These are phyloP conservation scores for Hippasteria phrygiana DNA, from an alignment of 53 echinoderm and acorn worm genomes.

Conservation along the genomic window DNA sequence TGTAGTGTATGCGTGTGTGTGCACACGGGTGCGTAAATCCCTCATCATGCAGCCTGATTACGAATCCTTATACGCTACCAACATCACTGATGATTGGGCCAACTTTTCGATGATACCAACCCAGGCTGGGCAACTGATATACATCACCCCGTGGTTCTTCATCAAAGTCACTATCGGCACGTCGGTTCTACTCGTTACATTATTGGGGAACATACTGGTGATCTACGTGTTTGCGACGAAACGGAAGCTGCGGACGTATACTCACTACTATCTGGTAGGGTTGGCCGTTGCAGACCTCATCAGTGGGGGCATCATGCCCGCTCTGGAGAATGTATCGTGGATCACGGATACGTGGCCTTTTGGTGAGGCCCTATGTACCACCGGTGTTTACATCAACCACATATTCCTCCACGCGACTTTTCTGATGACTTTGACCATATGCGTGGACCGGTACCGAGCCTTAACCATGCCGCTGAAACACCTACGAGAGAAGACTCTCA, in stretches of 20 bases:
- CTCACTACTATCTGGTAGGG: slow-evolving; percentile 65
- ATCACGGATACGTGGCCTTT: slow-evolving; percentile 64
- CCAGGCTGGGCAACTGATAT: background rate
- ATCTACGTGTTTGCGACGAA: slow-evolving; percentile 51
- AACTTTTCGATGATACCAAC: background rate
- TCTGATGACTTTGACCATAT: slow-evolving; percentile 61
- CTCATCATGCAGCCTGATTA: background rate
- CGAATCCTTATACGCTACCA: background rate
- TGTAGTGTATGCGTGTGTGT: background rate
- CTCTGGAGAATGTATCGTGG: slow-evolving; percentile 39
- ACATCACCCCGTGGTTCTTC: background rate
- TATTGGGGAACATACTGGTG: slow-evolving; percentile 64
- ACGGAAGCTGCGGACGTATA: slow-evolving; percentile 62
- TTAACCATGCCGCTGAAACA: slow-evolving; percentile 56
- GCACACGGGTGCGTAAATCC: background rate
- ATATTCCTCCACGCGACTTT: slow-evolving; percentile 60
- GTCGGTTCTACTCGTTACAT: background rate
- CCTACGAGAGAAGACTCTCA: slow-evolving; percentile 30
- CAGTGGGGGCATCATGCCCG: slow-evolving; percentile 42
- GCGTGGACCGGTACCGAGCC: slow-evolving; percentile 66
- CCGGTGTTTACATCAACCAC: slow-evolving; percentile 61
- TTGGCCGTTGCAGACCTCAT: slow-evolving; percentile 69
- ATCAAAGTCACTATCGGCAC: background rate
- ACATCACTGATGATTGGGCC: background rate
- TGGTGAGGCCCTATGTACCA: slow-evolving; percentile 37